Conservation (phyloP, 2,888 invertebrate species). For the Aquatica leii region DNA sequence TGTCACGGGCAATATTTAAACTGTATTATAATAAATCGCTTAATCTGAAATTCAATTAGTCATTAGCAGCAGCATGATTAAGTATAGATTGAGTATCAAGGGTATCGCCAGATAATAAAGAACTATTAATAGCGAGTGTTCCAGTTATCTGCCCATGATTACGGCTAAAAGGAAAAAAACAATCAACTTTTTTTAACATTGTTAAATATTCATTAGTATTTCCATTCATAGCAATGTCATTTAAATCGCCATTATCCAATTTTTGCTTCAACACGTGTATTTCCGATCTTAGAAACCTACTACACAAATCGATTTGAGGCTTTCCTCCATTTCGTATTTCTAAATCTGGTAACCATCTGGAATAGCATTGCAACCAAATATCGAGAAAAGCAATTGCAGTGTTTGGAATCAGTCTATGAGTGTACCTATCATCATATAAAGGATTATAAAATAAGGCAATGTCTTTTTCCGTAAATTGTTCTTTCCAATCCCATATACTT, state of each 20-base stretch:
- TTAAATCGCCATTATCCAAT: conserved; percentile 40
- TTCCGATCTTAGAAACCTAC: conserved; percentile 62
- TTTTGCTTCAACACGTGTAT: conserved; percentile 60
- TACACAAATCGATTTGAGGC: conserved; percentile 67
- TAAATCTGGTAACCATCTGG: conserved; percentile 85
- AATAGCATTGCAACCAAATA: conserved; percentile 90
- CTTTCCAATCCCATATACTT: conserved; percentile 91
- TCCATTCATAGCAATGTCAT: conserved; percentile 32
- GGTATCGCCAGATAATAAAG: conserved; percentile 69
- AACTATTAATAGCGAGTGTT: conserved; percentile 64
- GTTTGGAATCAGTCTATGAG: conserved; percentile 62
- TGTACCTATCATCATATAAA: conserved; percentile 65
- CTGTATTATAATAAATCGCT: not conserved
- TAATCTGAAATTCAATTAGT: conserved; percentile 59
- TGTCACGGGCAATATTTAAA: not conserved
- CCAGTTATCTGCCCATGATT: conserved; percentile 58
- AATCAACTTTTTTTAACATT: conserved; percentile 57
- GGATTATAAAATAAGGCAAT: conserved; percentile 87
- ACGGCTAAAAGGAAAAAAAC: conserved; percentile 63
- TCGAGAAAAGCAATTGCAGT: conserved; percentile 67
- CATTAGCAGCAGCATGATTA: conserved; percentile 66
- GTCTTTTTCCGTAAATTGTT: conserved; percentile 85
- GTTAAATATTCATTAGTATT: conserved; percentile 56
- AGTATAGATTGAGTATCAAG: conserved; percentile 75
- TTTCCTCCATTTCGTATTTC: conserved; percentile 78